A percentile compares a stretch with the other conserved stretches of the same genome.
Evolutionary conservation across 2,797 vertebrate genomes (phyloP).

Genomic region (Tolypeutes matacus): DNA sequence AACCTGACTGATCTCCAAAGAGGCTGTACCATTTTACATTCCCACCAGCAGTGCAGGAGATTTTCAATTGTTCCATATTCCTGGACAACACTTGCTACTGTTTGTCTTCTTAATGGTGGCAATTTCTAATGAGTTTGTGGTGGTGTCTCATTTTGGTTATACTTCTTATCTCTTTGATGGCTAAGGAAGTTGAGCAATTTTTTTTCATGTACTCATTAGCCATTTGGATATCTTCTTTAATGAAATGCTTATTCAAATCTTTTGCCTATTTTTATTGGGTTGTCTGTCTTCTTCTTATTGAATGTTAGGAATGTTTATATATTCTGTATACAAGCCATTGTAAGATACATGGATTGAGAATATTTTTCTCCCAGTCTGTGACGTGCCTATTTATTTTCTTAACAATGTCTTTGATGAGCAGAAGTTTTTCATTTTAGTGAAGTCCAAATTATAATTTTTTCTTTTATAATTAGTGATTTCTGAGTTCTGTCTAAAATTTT

Average conservation of each 20-base stretch:
- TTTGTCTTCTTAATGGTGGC: too few relatives aligned
- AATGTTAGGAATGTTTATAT: not conserved
- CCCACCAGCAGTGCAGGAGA: not conserved
- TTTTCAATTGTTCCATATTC: accelerated
- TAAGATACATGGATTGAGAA: not conserved
- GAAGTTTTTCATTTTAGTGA: too few relatives aligned
- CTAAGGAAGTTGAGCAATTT: not conserved
- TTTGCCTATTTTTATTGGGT: not conserved
- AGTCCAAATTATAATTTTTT: not conserved
- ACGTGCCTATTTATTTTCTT: too few relatives aligned
- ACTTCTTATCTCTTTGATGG: not conserved
- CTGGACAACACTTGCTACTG: not conserved
- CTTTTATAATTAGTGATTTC: not conserved
- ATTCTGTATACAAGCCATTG: too few relatives aligned
- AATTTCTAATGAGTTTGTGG: not conserved
- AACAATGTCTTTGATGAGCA: too few relatives aligned
- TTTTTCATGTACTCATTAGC: not conserved
- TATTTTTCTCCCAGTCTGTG: not conserved
- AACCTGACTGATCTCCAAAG: too few relatives aligned
- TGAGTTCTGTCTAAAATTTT: not conserved
- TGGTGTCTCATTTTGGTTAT: not conserved
- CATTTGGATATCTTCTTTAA: too few relatives aligned
- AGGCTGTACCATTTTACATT: too few relatives aligned
- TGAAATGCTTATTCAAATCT: too few relatives aligned
- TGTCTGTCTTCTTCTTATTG: not conserved